phyloP scores from a whole-genome alignment of 2,113 vertebrate species.

The Tachysurus vachellii region DNA sequence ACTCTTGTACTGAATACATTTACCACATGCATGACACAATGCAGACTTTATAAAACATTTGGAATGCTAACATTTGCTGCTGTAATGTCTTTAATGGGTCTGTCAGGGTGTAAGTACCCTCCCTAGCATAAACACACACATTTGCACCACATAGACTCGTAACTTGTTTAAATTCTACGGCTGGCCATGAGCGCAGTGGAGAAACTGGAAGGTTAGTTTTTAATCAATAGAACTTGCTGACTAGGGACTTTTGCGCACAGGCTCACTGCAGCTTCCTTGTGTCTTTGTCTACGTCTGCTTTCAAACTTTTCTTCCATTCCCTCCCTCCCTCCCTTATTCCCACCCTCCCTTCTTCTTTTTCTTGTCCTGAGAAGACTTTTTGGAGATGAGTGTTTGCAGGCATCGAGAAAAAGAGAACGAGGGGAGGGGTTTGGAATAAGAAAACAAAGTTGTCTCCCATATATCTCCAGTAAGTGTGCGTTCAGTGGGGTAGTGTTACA shows the following conservation, averaged over 20 bases:
- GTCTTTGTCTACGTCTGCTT: slow-evolving; percentile 82
- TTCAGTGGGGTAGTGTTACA: slow-evolving; percentile 76
- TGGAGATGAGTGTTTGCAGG: slow-evolving; percentile 82
- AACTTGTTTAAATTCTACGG: slow-evolving; percentile 90
- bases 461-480: slow-evolving; percentile 72
- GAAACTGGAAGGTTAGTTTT: slow-evolving; percentile 99
- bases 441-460: slow-evolving; percentile 63
- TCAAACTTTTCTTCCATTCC: slow-evolving; percentile 73
- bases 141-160: slow-evolving; percentile 65
- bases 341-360: slow-evolving; percentile 11
- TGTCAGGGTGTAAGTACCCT: neutral
- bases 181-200: slow-evolving; percentile 86
- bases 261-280: slow-evolving; percentile 79
- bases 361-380: slow-evolving; percentile 83
- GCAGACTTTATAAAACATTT: neutral
- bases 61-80: neutral
- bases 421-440: slow-evolving; percentile 44
- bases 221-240: slow-evolving; percentile 99
- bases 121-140: slow-evolving; percentile 12
- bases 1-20: neutral
- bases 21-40: neutral
- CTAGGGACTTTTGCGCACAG: slow-evolving; percentile 83
- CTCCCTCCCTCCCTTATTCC: slow-evolving; percentile 53
- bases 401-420: slow-evolving; percentile 59
- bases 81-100: neutral